phyloP scores from a whole-genome alignment of 1,140 invertebrate species.

The Eriocheir sinensis region DNA sequence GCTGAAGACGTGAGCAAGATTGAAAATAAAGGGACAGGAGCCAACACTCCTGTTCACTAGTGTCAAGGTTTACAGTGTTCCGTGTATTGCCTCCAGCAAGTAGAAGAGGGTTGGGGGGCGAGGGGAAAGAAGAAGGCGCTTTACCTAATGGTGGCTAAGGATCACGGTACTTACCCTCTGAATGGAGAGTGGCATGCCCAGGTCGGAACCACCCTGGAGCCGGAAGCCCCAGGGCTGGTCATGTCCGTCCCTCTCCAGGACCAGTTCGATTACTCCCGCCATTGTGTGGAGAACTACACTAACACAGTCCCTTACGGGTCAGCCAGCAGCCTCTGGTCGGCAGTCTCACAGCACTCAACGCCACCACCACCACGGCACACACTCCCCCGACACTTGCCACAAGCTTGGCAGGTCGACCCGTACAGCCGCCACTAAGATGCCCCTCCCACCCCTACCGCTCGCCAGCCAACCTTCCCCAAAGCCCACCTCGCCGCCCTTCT shows the following conservation, averaged over 20 bases:
- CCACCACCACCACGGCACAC: constrained; percentile 70
- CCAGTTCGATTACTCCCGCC: constrained; percentile 82
- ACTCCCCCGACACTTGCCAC: constrained; percentile 72
- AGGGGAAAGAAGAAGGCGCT: background rate
- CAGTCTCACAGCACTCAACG: constrained; percentile 48
- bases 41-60: background rate
- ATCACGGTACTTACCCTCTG: constrained; percentile 88
- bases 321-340: constrained; percentile 32
- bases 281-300: constrained; percentile 58
- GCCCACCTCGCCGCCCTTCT: background rate
- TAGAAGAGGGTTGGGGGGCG: no score
- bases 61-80: background rate
- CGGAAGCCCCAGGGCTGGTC: constrained; percentile 94
- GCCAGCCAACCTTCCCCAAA: background rate
- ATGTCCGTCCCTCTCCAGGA: constrained; percentile 88
- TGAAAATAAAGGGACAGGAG: background rate
- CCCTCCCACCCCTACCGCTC: background rate
- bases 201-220: constrained; percentile 93
- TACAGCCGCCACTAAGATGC: constrained; percentile 5
- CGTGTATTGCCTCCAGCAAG: background rate
- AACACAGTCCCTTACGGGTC: constrained; percentile 52
- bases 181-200: constrained; percentile 93
- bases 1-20: no score
- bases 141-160: background rate
- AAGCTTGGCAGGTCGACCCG: constrained; percentile 68